phyloP scores from a whole-genome alignment of 2,797 vertebrate genomes.

The Tympanoctomys barrerae region DNA sequence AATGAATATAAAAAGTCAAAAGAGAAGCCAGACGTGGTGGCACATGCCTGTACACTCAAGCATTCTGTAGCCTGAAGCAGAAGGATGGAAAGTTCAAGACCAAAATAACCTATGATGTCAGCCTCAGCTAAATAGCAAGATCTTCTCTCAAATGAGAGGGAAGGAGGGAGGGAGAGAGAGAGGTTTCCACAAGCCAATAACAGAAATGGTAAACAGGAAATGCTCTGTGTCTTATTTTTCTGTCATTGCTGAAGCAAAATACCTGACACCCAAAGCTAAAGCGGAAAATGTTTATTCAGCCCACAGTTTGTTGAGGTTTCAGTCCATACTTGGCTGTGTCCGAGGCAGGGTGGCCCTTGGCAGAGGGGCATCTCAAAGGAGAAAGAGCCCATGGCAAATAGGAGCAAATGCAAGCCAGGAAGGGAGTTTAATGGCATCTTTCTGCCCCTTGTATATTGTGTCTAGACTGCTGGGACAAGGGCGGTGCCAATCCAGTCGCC shows the following conservation, averaged over 20 bases:
- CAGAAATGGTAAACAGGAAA: background rate
- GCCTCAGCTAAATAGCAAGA: background rate
- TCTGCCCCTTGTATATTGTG: background rate
- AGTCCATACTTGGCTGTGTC: background rate
- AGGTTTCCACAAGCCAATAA: background rate
- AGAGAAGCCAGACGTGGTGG: background rate
- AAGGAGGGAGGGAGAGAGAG: background rate
- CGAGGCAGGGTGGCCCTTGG: background rate
- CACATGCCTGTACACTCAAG: background rate
- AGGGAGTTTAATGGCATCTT: background rate
- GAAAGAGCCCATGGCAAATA: background rate
- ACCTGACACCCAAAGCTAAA: background rate
- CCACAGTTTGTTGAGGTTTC: background rate
- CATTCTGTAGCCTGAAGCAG: background rate
- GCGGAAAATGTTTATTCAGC: background rate
- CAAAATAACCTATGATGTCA: background rate
- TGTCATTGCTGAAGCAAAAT: background rate
- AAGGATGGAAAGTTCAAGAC: background rate
- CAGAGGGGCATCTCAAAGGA: background rate
- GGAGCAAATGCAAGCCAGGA: background rate
- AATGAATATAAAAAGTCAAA: background rate
- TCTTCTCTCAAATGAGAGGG: background rate
- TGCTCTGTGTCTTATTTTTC: background rate
- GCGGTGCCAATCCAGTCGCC: background rate
- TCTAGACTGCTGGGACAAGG: background rate